These are phyloP conservation scores for Macaria liturata DNA, from an alignment of 2,888 invertebrate species.

Conservation along the genomic window DNA sequence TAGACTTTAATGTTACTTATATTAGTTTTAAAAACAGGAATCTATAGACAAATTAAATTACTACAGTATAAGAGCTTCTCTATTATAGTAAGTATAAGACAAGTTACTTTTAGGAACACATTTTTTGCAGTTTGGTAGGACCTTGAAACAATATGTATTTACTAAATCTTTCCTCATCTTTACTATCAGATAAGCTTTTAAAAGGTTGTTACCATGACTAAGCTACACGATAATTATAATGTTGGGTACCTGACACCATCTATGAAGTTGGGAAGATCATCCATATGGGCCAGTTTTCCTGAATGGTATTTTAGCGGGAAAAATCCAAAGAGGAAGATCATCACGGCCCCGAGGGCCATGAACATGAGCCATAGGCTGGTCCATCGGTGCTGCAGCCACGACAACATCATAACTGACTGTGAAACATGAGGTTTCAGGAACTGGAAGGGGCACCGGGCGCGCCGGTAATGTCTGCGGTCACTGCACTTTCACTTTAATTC, in stretches of 20 bases:
- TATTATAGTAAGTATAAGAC: too few species aligned
- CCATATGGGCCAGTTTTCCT: conserved; percentile 69
- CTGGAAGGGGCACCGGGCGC: conserved; percentile 9
- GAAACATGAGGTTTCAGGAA: conserved; percentile 12
- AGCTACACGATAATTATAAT: too few species aligned
- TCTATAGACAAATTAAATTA: too few species aligned
- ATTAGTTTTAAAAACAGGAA: too few species aligned
- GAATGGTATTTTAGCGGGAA: conserved; percentile 83
- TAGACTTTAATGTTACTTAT: too few species aligned
- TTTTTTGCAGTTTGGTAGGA: too few species aligned
- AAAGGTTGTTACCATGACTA: too few species aligned
- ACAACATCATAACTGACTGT: conserved; percentile 53
- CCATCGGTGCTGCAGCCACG: conserved; percentile 73
- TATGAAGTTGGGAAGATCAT: conserved; percentile 81
- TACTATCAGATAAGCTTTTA: too few species aligned
- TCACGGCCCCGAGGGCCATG: conserved; percentile 60
- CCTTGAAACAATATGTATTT: too few species aligned
- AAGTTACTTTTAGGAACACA: too few species aligned
- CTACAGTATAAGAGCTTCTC: too few species aligned
- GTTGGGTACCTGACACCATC: conserved; percentile 72
- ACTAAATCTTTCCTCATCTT: too few species aligned
- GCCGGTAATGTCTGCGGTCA: conserved; percentile 20
- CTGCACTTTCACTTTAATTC: conserved; percentile 42
- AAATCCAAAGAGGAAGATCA: conserved; percentile 84
- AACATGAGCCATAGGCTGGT: conserved; percentile 68